These are phyloP conservation scores for Diplazon laetatorius DNA, from an alignment of 2,888 invertebrate genomes.

Conservation along the genomic window DNA sequence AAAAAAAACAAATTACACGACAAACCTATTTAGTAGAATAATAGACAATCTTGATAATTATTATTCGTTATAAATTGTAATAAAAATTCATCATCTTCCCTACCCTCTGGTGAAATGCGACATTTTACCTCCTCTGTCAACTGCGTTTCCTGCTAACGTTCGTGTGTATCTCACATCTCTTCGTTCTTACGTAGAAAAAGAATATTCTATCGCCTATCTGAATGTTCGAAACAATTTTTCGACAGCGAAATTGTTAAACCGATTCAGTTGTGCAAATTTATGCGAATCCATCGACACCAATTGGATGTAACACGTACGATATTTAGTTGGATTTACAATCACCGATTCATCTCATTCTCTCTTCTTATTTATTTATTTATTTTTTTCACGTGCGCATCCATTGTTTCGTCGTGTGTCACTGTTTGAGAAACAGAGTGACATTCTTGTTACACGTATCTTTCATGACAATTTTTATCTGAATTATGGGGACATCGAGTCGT, in stretches of 20 bases:
- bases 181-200: constrained; percentile 23
- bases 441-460: constrained; percentile 23
- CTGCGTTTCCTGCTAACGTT: constrained; percentile 22
- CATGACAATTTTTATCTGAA: constrained; percentile 12
- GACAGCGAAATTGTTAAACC: constrained; percentile 46
- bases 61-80: not conserved
- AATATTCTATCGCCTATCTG: constrained; percentile 41
- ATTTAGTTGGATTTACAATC: constrained; percentile 3
- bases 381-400: constrained; percentile 4
- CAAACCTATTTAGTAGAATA: not conserved
- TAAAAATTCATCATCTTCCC: too few relatives aligned
- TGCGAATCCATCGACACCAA: constrained; percentile 30
- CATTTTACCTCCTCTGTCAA: not conserved
- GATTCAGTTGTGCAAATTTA: constrained; percentile 40
- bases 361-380: constrained; percentile 4
- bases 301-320: constrained; percentile 29
- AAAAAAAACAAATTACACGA: constrained; percentile 3
- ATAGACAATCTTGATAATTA: not conserved
- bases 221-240: constrained; percentile 33
- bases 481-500: not conserved
- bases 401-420: constrained; percentile 31
- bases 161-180: constrained; percentile 23
- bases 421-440: constrained; percentile 49
- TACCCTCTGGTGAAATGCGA: too few relatives aligned
- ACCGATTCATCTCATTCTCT: constrained; percentile 7